Evolutionary conservation across 2,888 invertebrate species (phyloP), one percentile per base, ranked within the genome.

Genomic region (Andricus curvator): DNA sequence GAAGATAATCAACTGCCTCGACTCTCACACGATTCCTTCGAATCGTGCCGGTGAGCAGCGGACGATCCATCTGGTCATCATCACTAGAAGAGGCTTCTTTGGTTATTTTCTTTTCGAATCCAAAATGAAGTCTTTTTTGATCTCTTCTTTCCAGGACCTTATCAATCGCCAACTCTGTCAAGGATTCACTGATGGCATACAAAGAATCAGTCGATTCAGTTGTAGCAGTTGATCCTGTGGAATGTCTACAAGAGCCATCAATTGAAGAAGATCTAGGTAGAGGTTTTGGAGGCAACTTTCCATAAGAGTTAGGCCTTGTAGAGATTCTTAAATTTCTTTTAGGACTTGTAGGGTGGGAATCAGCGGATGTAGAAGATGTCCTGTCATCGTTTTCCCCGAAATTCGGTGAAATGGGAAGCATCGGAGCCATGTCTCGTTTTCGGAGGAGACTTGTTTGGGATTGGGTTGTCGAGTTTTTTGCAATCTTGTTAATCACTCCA

Each of bases 181-280:
- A 62, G 15, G 88, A 85, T 37, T 91, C 90, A 78, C 88, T 88
- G 74, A 90, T 90, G 4, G 91, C 90, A 82, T 88, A 90, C 0
- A 91, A 80, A 0, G 91, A 91, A 70, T 91, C 91, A 3, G 88
- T 90, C 1, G 91, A 91, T 78, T 88, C 90, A 0, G 91, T 90
- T 17, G 91, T 91, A 1, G 86, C 84, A 6, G 87, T 86, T 0
- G 91, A 91, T 5, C 91, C 90, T 0, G 89, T 90, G 41, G 91
- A 91, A 68, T 90, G 88, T 48, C 91, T 89, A 25, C 87, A 89
- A 0, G 87, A 87, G 66, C 87, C 89, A 37, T 91, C 91, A 37
- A 91, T 89, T 1, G 91, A 91, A 0, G 91, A 90, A 0, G 90
- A 91, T 0, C 91, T 85, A 0, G 91, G 89, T 0, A 89, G 79